Base-by-base conservation (phyloP, 2,113 vertebrate species). In the Athene noctua region DNA sequence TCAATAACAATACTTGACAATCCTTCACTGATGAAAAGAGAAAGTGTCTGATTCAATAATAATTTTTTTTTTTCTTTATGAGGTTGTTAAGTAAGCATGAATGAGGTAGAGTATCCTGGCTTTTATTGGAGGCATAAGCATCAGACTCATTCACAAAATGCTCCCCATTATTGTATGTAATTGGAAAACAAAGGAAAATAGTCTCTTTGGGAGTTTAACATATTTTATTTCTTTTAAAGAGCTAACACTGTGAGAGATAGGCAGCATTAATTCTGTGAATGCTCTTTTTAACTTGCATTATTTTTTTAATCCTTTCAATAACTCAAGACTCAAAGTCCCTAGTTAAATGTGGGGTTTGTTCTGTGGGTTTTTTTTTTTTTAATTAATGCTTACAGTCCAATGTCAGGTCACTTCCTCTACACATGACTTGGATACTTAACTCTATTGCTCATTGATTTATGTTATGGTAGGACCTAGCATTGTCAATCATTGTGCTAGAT, bases 171-270 rank as follows among this genome's bases (percentile, higher is more conserved):
- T 85, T 63, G 65, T 34, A 2, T 42, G 27, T 83, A 97, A 97
- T 72, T 84, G 77, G 94, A 97, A 96, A 98, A 66, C 92, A 95
- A 94, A 97, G 62, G 54, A 71, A 95, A 95, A 89, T 16, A 70
- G 32, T 46, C 54, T 95, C 63, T 79, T 85, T 62, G 93, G 84
- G 78, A 85, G 36, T 75, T 96, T 88, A 94, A 93, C 78, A 55
- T 90, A 47, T 68, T 83, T n/a, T 12, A 80, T 83, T 88, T 94
- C 54, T 88, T 85, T 86, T 67, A 83, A 92, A 92, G 80, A 94
- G 22, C 42, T 68, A 80, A 38, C 58, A 38, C 80, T 80, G 20
- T 49, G 44, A 49, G 58, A 94, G 49, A 84, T 25, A 87, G 32
- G 67, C 38, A 96, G 52, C 52, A 46, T 81, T 95, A 87, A 94